Evolutionary conservation across 35 echinoderm and acorn worm genomes (phyloP), one percentile per base, ranked within the genome.

Genomic region (Patiria miniata): DNA sequence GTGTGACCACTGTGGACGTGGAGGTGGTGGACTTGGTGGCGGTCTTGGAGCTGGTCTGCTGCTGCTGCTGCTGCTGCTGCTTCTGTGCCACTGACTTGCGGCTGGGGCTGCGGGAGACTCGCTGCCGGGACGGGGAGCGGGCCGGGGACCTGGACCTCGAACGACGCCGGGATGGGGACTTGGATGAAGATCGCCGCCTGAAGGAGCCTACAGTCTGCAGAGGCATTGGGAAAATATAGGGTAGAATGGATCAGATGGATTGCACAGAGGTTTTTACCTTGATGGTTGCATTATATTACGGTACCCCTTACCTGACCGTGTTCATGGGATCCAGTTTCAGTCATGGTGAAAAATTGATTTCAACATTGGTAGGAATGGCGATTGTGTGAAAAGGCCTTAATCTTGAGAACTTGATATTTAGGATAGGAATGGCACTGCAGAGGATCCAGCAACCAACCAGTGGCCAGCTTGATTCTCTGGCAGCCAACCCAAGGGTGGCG

Each of bases 81-180:
- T 0, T 73, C 29, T 73, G 26, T 26, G 65, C 65, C n/a, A 34
- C 26, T 7, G 65, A 10, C 65, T 73, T 73, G 65, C 65, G 65
- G 26, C 65, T 16, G 2, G 65, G 65, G 34, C 65, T 73, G 26
- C 65, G 26, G 65, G 65, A 73, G 29, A 36, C 65, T 1, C 65
- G 65, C 26, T 73, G 65, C 30, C 65, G 19, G 0, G 65, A 73
- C 34, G 65, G 44, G 17, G 77, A 56, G 5, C 86, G 42, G 23
- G 88, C 88, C 12, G 90, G 79, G 56, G 78, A 76, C 29, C 83
- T 91, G 7, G 56, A 68, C 14, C 84, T 38, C 19, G 89, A 82
- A 19, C 81, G 89, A 14, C 81, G 84, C 18, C 89, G 39, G 2
- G 89, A 91, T 3, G 81, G 81, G 53, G 90, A 92, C 53, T 39